Base-by-base conservation (phyloP, 2,888 invertebrate genomes). In the Ashinkailepas kermadecensis region DNA sequence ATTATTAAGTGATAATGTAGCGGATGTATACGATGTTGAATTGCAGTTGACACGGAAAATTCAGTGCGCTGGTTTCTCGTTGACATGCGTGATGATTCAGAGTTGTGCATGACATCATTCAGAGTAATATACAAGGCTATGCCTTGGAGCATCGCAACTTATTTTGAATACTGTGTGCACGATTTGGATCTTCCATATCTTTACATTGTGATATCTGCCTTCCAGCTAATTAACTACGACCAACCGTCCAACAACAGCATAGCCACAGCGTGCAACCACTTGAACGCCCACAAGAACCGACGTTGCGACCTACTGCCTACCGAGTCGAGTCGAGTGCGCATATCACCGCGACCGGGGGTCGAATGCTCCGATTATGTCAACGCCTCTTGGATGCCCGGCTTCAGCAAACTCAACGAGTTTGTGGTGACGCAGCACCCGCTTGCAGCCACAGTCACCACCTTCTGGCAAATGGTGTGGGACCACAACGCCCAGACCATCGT, bases 381-480 rank as follows among this genome's bases (percentile, higher is more conserved):
- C 89, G 97, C 96, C 62, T 95, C 96, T 23, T 97, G 96, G 93
- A 88, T 91, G 15, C 85, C 89, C 88, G 95, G 97, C 62, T 94
- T 95, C 86, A 91, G 94, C 84, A 92, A 93, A 81, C 91, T 95
- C 85, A 91, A 95, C 82, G 97, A 98, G 89, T 99, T 95, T 87
- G 95, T 97, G 82, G 92, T 98, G 84, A 97, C 97, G 13, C 98
- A 98, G 87, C 97, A 97, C 88, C 98, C 98, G 12, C 89, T 93
- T 87, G 90, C 92, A 82, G 90, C 90, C 84, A 94, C 94, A 74
- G 90, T 92, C 78, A 91, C 92, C 86, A 93, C 95, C 88, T 94
- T 98, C 88, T 96, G 97, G 97, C 93, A 96, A 86, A 94, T 97
- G 93, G 92, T 97, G 86, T 98, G 97, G 97, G 97, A 97, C 90